A percentile compares a stretch with the other conserved stretches of the same genome.
These are phyloP conservation scores for Tortricodes alternella DNA, from an alignment of 2,888 invertebrate species.

Conservation along the genomic window DNA sequence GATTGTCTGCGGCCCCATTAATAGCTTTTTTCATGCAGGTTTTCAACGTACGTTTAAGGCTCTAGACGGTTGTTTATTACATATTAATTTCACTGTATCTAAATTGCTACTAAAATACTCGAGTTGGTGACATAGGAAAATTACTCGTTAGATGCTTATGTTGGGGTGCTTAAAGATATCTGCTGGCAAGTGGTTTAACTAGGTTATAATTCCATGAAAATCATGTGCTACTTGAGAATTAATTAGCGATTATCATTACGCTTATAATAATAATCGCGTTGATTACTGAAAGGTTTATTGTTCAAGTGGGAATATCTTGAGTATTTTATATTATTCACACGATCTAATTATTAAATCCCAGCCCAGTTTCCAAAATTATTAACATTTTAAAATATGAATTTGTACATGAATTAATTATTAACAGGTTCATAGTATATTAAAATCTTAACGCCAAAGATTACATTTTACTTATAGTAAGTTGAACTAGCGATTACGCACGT, in stretches of 20 bases:
- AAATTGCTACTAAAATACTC: conserved; percentile 38
- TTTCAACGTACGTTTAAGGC: conserved; percentile 59
- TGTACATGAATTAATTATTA: conserved; percentile 3
- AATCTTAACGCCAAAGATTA: neutral
- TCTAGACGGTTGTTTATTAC: conserved; percentile 68
- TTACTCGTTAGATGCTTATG: neutral
- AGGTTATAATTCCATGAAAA: conserved; percentile 77
- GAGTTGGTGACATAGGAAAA: conserved; percentile 21
- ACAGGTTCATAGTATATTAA: conserved; percentile 12
- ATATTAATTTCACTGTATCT: conserved; percentile 39
- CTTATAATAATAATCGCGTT: conserved; percentile 61
- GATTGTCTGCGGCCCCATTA: conserved; percentile 71
- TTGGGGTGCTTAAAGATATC: conserved; percentile 50
- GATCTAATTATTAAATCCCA: conserved; percentile 25
- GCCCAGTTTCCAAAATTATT: conserved; percentile 18
- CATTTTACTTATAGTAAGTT: no score
- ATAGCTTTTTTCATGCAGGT: conserved; percentile 67
- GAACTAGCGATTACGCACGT: no score
- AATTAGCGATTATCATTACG: conserved; percentile 72
- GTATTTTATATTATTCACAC: conserved; percentile 46
- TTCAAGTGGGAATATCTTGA: conserved; percentile 61
- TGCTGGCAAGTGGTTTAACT: conserved; percentile 65
- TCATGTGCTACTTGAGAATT: conserved; percentile 68
- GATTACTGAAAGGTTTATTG: conserved; percentile 62
- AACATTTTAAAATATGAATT: conserved; percentile 15